These are phyloP conservation scores for Hypselothyrea guttata DNA, from an alignment of 2,888 invertebrate species.

Conservation along the genomic window DNA sequence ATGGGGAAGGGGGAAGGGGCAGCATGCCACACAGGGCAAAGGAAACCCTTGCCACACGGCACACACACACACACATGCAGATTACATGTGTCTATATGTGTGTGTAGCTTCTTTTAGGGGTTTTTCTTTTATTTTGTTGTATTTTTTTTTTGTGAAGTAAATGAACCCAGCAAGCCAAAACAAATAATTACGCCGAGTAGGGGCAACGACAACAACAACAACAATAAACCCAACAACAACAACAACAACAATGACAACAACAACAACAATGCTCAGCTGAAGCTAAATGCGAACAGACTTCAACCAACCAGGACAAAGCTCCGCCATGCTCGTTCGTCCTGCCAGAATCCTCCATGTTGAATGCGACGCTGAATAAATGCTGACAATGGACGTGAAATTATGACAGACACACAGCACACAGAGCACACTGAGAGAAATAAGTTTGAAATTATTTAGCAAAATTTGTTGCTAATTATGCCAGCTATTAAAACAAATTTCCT, in stretches of 20 bases:
- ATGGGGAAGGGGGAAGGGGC: too few species aligned
- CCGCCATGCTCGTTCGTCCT: conserved; percentile 28
- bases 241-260: conserved; percentile 27
- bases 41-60: conserved; percentile 52
- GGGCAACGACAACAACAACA: conserved; percentile 25
- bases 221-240: conserved; percentile 30
- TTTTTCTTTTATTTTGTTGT: conserved; percentile 39
- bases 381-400: conserved; percentile 71
- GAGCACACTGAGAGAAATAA: neutral
- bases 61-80: conserved; percentile 21
- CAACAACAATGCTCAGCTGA: conserved; percentile 14
- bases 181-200: conserved; percentile 65
- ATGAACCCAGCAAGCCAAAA: conserved; percentile 77
- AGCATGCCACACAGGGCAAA: conserved; percentile 42
- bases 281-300: conserved; percentile 43
- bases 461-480: too few species aligned
- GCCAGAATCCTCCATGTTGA: conserved; percentile 43
- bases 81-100: too few species aligned
- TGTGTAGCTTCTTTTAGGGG: conserved; percentile 48
- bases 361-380: conserved; percentile 68
- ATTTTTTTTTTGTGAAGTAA: conserved; percentile 61
- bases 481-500: too few species aligned
- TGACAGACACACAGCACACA: conserved; percentile 48
- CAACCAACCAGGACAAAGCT: conserved; percentile 50
- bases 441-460: too few species aligned